Base-by-base conservation (phyloP, 2,888 invertebrate species). In the Drosophila maculinotata region DNA sequence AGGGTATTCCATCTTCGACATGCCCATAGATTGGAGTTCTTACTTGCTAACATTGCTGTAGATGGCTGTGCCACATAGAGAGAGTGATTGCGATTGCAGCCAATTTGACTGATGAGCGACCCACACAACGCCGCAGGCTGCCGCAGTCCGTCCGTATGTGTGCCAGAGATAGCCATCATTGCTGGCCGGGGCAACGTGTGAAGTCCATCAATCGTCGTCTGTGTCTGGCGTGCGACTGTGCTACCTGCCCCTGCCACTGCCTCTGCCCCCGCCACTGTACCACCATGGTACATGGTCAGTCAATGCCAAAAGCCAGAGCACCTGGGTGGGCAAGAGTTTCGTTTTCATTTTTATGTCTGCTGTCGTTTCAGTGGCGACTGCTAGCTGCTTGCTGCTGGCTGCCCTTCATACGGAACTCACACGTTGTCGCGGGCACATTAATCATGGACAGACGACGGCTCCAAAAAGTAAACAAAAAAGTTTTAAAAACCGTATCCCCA, bases 181-280 rank as follows among this genome's bases (percentile, higher is more conserved):
- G 64, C 38, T 39, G 45, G 60, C 58, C 49, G 62, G 52, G 44
- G 72, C 87, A 60, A 87, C 76, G 87, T 89, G 87, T 87, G 88
- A 87, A 87, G 86, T 89, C 89, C 88, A 87, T 88, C 87, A 86
- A 88, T 89, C 88, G 86, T 81, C 45, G 67, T 51, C 64, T 33
- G 75, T 60, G 74, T 65, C 69, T 84, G 87, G 78, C 87, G 75
- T 76, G 85, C 79, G 79, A 80, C 81, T 69, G 64, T 20, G 36
- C 54, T 74, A 74, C 72, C 81, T 71, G 75, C 30, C 56, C 35
- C 66, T 30, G 44, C 44, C n/a, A 0, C 12, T 23, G 35, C 15
- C 20, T 4, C 20, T 20, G n/a, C n/a, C 51, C 28, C 69, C 33
- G 39, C 42, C 15, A 0, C 17, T 20, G 35, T 25, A 12, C 6